Evolutionary conservation across 2,797 vertebrate species (phyloP).

Genomic region (Cossypha polioptera): DNA sequence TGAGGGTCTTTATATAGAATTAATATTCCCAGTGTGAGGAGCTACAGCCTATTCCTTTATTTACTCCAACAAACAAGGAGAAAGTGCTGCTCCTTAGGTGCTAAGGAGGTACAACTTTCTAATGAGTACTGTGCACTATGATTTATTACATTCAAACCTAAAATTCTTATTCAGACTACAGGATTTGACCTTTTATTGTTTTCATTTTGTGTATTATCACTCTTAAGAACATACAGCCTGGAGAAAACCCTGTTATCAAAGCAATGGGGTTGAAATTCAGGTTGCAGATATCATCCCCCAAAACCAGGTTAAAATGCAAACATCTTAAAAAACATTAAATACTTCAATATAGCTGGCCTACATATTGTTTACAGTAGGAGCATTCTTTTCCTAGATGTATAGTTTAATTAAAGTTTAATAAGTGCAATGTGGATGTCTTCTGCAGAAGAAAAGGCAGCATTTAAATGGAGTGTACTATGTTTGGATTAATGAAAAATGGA

Average conservation of each 20-base stretch:
- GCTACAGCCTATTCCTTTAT: neutral
- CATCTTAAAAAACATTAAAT: neutral
- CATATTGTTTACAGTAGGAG: neutral
- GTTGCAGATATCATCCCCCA: neutral
- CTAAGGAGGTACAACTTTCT: neutral
- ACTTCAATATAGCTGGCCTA: neutral
- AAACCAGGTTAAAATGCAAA: neutral
- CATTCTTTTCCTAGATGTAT: neutral
- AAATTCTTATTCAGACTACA: neutral
- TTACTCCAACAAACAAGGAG: neutral
- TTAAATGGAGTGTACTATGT: neutral
- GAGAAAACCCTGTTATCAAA: neutral
- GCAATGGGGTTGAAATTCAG: neutral
- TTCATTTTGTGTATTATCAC: neutral
- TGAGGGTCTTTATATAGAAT: neutral
- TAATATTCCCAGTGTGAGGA: neutral
- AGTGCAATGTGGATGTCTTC: neutral
- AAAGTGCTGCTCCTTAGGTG: neutral
- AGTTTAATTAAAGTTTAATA: slow-evolving; percentile 9
- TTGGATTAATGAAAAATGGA: slow-evolving; percentile 39
- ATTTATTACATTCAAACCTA: neutral
- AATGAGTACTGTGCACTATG: neutral
- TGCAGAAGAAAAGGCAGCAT: neutral
- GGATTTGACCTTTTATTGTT: neutral
- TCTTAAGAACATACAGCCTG: neutral